A percentile compares a stretch with the other conserved stretches of the same genome.
These are phyloP conservation scores for Drosophila engyochracea DNA, from an alignment of 2,888 invertebrate species.

Conservation along the genomic window DNA sequence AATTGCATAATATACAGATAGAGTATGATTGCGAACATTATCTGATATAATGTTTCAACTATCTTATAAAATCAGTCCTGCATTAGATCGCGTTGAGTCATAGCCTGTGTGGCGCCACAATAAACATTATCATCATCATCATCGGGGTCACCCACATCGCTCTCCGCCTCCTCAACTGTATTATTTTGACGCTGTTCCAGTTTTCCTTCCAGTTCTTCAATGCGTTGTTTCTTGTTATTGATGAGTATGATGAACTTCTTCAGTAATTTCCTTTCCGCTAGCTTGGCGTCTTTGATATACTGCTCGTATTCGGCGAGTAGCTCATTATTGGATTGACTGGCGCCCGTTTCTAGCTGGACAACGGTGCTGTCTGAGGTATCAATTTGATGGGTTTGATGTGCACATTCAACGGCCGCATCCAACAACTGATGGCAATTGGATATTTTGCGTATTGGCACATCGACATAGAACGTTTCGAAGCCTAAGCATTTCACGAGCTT, in stretches of 20 bases:
- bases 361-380: background rate
- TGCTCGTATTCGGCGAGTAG: conserved; percentile 58
- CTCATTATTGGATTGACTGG: conserved; percentile 35
- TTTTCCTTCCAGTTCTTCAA: conserved; percentile 65
- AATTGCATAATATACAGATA: background rate
- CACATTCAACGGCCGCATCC: conserved; percentile 63
- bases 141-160: conserved; percentile 3
- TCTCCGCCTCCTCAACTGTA: conserved; percentile 15
- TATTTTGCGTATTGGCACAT: conserved; percentile 53
- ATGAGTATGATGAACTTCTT: conserved; percentile 73
- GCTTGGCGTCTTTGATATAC: conserved; percentile 60
- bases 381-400: conserved; percentile 14
- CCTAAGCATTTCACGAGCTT: conserved; percentile 67
- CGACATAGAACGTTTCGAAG: conserved; percentile 70
- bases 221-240: conserved; percentile 79
- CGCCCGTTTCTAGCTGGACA: background rate
- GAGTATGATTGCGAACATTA: conserved; percentile 8
- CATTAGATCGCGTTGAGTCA: conserved; percentile 25
- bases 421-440: conserved; percentile 49
- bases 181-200: conserved; percentile 20
- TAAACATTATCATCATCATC: conserved; percentile 42
- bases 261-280: conserved; percentile 60
- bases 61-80: conserved; percentile 12
- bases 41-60: background rate
- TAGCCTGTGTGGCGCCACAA: conserved; percentile 44